These are phyloP conservation scores for Gandaritis pyraliata DNA, from an alignment of 2,888 invertebrate genomes.

Conservation along the genomic window DNA sequence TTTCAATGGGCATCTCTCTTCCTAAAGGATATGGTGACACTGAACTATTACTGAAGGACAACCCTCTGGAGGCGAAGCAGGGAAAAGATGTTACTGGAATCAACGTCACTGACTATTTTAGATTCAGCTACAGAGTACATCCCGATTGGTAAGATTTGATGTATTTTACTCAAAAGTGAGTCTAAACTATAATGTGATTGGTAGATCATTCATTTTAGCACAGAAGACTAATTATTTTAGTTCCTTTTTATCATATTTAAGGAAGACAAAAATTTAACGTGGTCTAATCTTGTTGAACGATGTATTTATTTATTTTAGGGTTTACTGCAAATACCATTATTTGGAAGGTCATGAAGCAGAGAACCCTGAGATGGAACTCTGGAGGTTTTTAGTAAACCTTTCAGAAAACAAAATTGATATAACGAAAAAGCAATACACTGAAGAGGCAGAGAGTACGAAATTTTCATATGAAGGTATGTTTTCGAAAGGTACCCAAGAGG, in stretches of 20 bases:
- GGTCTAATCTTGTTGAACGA: neutral
- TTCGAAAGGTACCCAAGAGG: neutral
- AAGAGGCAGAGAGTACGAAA: constrained; percentile 46
- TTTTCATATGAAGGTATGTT: constrained; percentile 67
- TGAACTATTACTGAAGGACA: constrained; percentile 90
- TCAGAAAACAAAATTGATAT: constrained; percentile 75
- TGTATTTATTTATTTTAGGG: constrained; percentile 78
- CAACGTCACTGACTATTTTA: constrained; percentile 89
- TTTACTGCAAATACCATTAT: constrained; percentile 95
- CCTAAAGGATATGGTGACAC: constrained; percentile 92
- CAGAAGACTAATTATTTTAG: too few species aligned
- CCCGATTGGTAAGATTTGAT: constrained; percentile 88
- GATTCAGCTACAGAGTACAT: constrained; percentile 91
- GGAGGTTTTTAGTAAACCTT: constrained; percentile 90
- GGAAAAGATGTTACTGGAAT: constrained; percentile 86
- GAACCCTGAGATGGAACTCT: constrained; percentile 89
- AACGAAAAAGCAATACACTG: constrained; percentile 69
- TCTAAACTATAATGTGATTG: too few species aligned
- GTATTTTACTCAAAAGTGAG: too few species aligned
- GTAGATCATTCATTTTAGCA: too few species aligned
- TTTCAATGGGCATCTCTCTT: constrained; percentile 93
- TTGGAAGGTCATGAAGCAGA: constrained; percentile 90
- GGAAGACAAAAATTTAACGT: neutral
- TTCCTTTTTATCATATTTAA: too few species aligned
- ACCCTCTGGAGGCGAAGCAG: constrained; percentile 88